These are phyloP conservation scores for Amphiprion percula DNA, from an alignment of 2,113 vertebrate species.

Conservation along the genomic window DNA sequence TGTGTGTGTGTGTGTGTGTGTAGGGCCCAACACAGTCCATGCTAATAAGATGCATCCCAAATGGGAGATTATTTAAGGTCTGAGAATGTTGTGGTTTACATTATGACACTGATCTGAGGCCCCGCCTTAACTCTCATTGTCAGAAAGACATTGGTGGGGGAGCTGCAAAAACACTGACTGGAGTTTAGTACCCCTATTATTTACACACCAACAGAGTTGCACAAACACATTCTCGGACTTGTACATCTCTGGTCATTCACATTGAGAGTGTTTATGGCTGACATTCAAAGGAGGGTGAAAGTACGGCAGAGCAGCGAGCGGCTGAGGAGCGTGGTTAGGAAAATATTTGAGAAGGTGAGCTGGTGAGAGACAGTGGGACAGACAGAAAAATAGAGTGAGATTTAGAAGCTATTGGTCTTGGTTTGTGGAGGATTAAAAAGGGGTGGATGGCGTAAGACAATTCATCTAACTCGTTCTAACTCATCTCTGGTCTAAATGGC, in stretches of 20 bases:
- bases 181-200: constrained; percentile 58
- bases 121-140: constrained; percentile 54
- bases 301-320: neutral
- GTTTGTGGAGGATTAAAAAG: constrained; percentile 40
- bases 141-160: constrained; percentile 60
- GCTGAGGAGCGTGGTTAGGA: constrained; percentile 18
- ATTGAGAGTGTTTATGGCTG: constrained; percentile 22
- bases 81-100: constrained; percentile 79
- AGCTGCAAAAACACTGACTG: constrained; percentile 41
- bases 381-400: constrained; percentile 33
- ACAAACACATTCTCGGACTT: constrained; percentile 51
- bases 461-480: constrained; percentile 43
- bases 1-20: neutral
- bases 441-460: constrained; percentile 48
- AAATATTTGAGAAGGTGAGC: constrained; percentile 55
- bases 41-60: constrained; percentile 45
- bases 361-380: constrained; percentile 30
- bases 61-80: constrained; percentile 71
- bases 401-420: constrained; percentile 36
- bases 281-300: constrained; percentile 16
- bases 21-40: constrained; percentile 28
- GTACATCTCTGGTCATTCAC: constrained; percentile 34
- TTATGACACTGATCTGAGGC: constrained; percentile 63
- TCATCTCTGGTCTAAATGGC: constrained; percentile 53
- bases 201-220: constrained; percentile 39